Percentiles rank a stretch among this genome's conserved stretches.
These are phyloP conservation scores for Aldabrachelys gigantea DNA, from an alignment of 2,113 vertebrate species.

Conservation along the genomic window DNA sequence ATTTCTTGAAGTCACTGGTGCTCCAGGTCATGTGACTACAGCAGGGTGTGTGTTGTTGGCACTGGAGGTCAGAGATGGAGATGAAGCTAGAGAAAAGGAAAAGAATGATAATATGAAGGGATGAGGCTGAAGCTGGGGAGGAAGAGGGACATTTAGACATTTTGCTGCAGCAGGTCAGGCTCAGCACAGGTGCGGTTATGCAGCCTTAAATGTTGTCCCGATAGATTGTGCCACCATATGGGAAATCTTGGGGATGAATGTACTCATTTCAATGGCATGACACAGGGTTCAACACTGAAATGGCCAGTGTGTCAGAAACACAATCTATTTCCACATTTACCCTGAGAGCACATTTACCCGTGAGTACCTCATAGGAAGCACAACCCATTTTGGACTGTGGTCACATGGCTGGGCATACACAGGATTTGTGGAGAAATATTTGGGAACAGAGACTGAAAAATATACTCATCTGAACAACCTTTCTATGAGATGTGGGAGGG, in stretches of 20 bases:
- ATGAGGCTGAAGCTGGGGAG: not conserved
- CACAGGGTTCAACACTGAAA: not conserved
- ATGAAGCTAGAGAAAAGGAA: constrained; percentile 69
- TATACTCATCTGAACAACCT: not conserved
- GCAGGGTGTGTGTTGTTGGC: constrained; percentile 79
- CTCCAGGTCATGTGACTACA: constrained; percentile 86
- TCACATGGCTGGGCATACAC: not conserved
- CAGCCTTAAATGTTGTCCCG: not conserved
- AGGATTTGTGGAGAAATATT: not conserved
- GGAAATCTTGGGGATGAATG: not conserved
- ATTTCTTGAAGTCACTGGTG: constrained; percentile 81
- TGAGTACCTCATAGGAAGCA: constrained; percentile 3
- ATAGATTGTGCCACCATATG: too few relatives aligned
- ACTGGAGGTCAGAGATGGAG: constrained; percentile 80
- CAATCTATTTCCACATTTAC: not conserved
- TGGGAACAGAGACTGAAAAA: not conserved
- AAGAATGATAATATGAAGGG: not conserved
- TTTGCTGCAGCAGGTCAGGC: not conserved
- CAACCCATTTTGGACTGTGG: not conserved
- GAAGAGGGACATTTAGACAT: not conserved
- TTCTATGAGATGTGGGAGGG: not conserved
- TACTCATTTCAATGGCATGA: not conserved
- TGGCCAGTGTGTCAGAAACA: not conserved
- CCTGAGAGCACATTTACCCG: not conserved
- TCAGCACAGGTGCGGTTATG: not conserved